A percentile compares a stretch with the other conserved stretches of the same genome.
These are phyloP conservation scores for Beris chalybata DNA, from an alignment of 2,888 invertebrate species.

Conservation along the genomic window DNA sequence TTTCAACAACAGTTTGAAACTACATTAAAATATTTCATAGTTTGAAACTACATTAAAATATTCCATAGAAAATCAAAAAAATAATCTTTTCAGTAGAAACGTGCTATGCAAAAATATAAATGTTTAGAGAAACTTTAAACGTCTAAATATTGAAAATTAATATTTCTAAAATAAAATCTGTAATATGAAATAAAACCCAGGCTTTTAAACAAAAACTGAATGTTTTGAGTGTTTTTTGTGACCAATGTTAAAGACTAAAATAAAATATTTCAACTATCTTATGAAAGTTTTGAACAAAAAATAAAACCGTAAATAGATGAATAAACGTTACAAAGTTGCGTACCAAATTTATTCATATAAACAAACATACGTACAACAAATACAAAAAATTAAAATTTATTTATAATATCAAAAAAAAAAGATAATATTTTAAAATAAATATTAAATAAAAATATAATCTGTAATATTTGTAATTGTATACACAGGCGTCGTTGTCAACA, in stretches of 20 bases:
- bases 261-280: not conserved
- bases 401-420: not conserved
- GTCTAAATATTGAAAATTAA: too few species aligned
- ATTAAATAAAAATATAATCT: not conserved
- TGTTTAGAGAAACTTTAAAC: constrained; percentile 6
- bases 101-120: constrained; percentile 2
- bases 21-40: constrained; percentile 6
- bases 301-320: constrained; percentile 1
- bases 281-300: not conserved
- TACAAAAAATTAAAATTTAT: not conserved
- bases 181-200: not conserved
- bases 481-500: not conserved
- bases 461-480: not conserved
- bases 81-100: not conserved
- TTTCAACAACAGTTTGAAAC: not conserved
- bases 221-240: constrained; percentile 1
- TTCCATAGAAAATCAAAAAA: constrained; percentile 9
- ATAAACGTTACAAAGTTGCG: not conserved
- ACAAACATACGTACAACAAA: not conserved
- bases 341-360: not conserved
- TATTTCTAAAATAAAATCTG: not conserved
- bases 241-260: too few species aligned
- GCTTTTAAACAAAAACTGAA: not conserved
- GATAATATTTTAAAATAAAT: not conserved
- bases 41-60: constrained; percentile 3